Base-by-base conservation (phyloP, 2,888 invertebrate genomes). In the Andrena minutula region DNA sequence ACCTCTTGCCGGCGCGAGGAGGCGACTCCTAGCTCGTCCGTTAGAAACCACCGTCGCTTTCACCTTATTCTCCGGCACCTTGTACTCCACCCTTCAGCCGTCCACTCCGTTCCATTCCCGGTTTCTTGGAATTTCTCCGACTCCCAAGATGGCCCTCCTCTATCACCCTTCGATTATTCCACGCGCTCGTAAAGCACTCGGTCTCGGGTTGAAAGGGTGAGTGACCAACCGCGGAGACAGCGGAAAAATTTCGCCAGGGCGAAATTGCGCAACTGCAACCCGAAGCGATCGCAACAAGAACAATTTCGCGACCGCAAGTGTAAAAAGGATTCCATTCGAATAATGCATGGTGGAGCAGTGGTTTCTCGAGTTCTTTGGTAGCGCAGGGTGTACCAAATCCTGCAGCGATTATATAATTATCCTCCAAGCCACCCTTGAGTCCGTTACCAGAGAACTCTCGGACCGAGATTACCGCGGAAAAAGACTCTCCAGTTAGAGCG, bases 1-100 rank as follows among this genome's bases (percentile, higher is more conserved):
- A 74, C 68, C 61, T 69, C 81, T 65, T n/a, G 8, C 66, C 69
- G 41, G 35, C 63, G 66, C 70, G 47, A 58, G 53, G 47, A 58
- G 53, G 66, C 80, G 76, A 72, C 78, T 84, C 71, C 78, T 69
- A 82, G 66, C 53, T 26, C 69, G 76, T 85, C 88, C 86, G 86
- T 86, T 86, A 86, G 77, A 80, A 79, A 66, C 65, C 74, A 79
- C 72, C 83, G 72, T 83, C 85, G 83, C 71, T 77, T 74, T 60
- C 75, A 83, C 79, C 79, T 63, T 77, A 68, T 41, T 60, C 60
- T 35, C 30, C 51, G 58, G 41, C 51, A 61, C 56, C 68, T 51
- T 53, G 12, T 12, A 8, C 23, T 10, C 23, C 23, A 23, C 56
- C 56, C 41, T 16, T 16, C 41, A 41, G 26, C 20, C 51, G 51